A percentile compares a stretch with the other conserved stretches of the same genome.
Evolutionary conservation across 1,140 invertebrate genomes (phyloP).

Genomic region (Ptiloglossa arizonensis): DNA sequence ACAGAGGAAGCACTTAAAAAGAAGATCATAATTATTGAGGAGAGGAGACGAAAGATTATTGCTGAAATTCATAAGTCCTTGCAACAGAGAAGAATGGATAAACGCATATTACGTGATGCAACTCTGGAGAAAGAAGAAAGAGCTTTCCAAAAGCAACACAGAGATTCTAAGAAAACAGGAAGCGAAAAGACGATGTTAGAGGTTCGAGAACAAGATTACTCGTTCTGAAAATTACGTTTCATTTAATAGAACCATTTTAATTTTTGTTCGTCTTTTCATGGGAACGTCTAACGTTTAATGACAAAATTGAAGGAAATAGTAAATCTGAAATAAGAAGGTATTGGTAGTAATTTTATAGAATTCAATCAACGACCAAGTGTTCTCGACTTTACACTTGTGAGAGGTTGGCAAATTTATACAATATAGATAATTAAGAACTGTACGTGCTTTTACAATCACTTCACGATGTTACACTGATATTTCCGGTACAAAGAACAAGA

Average conservation of each 20-base stretch:
- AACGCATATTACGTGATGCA: conserved; percentile 52
- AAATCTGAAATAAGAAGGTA: too few species aligned
- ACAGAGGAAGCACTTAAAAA: conserved; percentile 51
- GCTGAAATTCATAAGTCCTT: conserved; percentile 55
- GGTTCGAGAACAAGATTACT: conserved; percentile 37
- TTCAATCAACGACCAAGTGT: too few species aligned
- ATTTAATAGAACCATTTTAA: not conserved
- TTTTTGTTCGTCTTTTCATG: not conserved
- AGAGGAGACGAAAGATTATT: conserved; percentile 61
- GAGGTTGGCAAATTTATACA: too few species aligned
- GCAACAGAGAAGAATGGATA: conserved; percentile 52
- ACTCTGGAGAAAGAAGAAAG: conserved; percentile 47
- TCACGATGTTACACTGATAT: too few species aligned
- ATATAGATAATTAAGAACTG: too few species aligned
- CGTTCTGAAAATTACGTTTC: not conserved
- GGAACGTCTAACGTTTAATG: not conserved
- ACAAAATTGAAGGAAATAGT: too few species aligned
- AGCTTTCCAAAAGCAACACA: conserved; percentile 37
- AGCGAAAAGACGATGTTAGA: conserved; percentile 59
- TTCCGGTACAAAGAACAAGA: too few species aligned
- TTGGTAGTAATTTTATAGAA: too few species aligned
- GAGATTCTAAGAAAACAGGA: conserved; percentile 36
- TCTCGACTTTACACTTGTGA: too few species aligned
- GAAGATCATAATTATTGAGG: conserved; percentile 55
- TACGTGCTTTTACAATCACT: too few species aligned